Evolutionary conservation across 53 echinoderm and acorn worm species (phyloP), one percentile per base, ranked within the genome.

Genomic region (Zoroaster sp.): DNA sequence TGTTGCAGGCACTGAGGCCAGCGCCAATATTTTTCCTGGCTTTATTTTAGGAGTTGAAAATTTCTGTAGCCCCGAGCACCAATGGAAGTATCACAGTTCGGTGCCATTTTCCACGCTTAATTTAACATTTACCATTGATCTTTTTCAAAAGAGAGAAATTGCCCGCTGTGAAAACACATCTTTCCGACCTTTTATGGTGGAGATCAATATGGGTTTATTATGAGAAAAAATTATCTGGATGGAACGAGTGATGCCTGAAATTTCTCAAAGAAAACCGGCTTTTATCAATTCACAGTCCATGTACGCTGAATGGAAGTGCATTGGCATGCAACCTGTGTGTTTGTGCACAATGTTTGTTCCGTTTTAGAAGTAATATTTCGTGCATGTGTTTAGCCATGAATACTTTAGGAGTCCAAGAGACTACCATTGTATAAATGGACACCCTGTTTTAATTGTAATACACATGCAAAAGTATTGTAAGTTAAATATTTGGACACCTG

Each of bases 131-230:
- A 49, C 76, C 31, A 15, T 31, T 76, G 30, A 46, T 49, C 47
- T 25, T 31, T 78, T 55, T 78, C 43, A 35, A 20, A 6, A 37
- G 18, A 23, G 13, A 37, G 40, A 79, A 37, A 39, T 59, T 79
- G 33, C 38, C 79, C 40, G 55, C 59, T 63, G 65, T 39, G 63
- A 79, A 63, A 81, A 67, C 66, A 81, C 31, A 13, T 67, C 68
- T 67, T 67, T 31, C 67, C 42, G 17, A 38, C 67, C 68, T 18
- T 81, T 17, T 54, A 59, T 12, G 68, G 28, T 14, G 5, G 66
- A 1, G 81, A 81, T 81, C 81, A 81, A 81, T 81, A 81, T 81
- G 66, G 65, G 78, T 78, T 59, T 59, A 78, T 78, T 78, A 23
- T 54, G 52, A 54, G 17, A 35, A 54, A 54, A 77, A 77, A 78